phyloP scores from a whole-genome alignment of 2,888 invertebrate genomes.

The Amblyteles armatorius region DNA sequence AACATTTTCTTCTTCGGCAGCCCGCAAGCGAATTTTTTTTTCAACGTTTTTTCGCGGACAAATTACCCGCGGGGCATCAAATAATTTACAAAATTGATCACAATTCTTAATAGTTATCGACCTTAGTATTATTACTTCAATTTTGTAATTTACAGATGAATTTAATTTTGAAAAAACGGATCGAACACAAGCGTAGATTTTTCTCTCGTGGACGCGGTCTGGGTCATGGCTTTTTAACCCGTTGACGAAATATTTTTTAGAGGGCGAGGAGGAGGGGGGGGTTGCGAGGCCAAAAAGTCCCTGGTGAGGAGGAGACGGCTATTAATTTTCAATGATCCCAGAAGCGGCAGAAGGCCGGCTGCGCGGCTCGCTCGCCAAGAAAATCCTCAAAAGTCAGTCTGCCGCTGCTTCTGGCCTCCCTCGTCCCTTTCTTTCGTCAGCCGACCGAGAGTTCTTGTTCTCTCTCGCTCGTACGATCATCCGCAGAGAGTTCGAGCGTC shows the following conservation, averaged over 20 bases:
- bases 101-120: too few species aligned
- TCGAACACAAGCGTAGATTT: background rate
- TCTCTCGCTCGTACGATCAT: conserved; percentile 62
- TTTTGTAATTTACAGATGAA: too few species aligned
- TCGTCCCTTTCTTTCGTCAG: conserved; percentile 56
- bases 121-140: too few species aligned
- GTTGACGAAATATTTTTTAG: conserved; percentile 31
- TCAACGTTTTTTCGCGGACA: too few species aligned
- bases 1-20: too few species aligned
- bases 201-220: background rate
- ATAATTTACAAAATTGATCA: too few species aligned
- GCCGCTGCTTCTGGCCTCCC: conserved; percentile 66
- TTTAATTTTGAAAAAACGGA: too few species aligned
- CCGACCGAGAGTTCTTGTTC: conserved; percentile 47
- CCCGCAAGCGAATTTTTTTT: too few species aligned
- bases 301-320: conserved; percentile 60
- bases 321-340: conserved; percentile 81
- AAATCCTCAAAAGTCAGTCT: conserved; percentile 79
- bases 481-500: conserved; percentile 54
- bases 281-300: conserved; percentile 14
- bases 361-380: conserved; percentile 71
- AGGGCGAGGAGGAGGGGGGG: too few species aligned
- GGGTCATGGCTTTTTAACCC: conserved; percentile 48
- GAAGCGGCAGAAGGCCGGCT: conserved; percentile 76
- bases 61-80: too few species aligned